Percentiles rank a stretch among this genome's conserved stretches.
Conservation (phyloP, 2,888 invertebrate species). For the Zaprionus bogoriensis region DNA sequence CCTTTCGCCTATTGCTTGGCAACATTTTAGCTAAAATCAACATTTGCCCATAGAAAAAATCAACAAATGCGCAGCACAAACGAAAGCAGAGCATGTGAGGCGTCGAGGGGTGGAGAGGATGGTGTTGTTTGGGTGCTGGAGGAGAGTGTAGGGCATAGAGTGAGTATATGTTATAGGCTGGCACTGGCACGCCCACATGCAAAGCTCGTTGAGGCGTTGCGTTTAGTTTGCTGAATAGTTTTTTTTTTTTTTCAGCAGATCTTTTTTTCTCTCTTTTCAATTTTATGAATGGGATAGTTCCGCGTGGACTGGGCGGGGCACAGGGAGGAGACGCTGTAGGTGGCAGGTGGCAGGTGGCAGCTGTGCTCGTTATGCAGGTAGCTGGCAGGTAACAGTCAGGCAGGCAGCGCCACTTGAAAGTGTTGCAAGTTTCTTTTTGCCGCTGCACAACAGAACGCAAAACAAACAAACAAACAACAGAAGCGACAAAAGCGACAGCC, state of each 20-base stretch:
- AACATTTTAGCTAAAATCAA: conserved; percentile 53
- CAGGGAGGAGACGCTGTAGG: neutral
- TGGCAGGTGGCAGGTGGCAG: neutral
- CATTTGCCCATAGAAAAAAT: conserved; percentile 26
- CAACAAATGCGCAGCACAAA: conserved; percentile 46
- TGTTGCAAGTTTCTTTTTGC: conserved; percentile 49
- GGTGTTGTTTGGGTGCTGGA: neutral
- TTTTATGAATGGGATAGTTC: conserved; percentile 45
- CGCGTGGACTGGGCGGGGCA: neutral
- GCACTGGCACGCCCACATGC: conserved; percentile 36
- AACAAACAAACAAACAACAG: conserved; percentile 49
- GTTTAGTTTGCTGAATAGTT: conserved; percentile 56
- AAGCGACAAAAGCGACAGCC: conserved; percentile 56
- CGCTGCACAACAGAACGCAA: conserved; percentile 42
- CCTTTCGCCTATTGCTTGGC: neutral
- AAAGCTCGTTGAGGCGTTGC: conserved; percentile 44
- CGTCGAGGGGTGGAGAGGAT: neutral
- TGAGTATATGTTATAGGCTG: neutral
- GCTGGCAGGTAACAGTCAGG: no score
- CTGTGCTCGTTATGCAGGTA: conserved; percentile 57
- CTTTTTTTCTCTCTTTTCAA: conserved; percentile 1
- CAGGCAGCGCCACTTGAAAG: conserved; percentile 63
- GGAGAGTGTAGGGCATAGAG: neutral
- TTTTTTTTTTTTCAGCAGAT: conserved; percentile 18
- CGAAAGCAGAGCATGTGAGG: conserved; percentile 34